Conservation (phyloP, 2,113 vertebrate genomes). For the Alethe castanea region DNA sequence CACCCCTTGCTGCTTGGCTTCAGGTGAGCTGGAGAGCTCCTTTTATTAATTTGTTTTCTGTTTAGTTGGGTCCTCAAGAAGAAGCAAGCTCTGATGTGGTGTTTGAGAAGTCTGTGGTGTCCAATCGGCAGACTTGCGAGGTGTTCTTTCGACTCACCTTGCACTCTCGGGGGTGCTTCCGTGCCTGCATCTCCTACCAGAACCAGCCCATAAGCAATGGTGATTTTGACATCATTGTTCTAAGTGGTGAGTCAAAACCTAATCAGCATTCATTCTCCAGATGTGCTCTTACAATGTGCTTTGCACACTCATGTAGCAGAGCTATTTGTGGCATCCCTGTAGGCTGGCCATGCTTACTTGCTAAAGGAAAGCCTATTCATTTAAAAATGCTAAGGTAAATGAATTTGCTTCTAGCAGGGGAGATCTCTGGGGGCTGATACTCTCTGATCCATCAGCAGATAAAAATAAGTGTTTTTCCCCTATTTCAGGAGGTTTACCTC, state of each 20-base stretch:
- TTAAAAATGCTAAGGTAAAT: neutral
- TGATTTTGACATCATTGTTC: constrained; percentile 97
- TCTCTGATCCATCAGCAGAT: neutral
- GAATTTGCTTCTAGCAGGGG: neutral
- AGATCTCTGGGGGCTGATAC: neutral
- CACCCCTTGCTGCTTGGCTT: neutral
- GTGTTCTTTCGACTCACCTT: constrained; percentile 89
- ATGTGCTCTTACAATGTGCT: neutral
- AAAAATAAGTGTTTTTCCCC: neutral
- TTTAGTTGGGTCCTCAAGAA: constrained; percentile 87
- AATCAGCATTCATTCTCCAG: neutral
- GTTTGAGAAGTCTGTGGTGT: constrained; percentile 86
- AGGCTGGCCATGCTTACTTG: neutral
- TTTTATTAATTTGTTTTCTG: neutral
- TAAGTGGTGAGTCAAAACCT: constrained; percentile 85
- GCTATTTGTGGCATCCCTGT: neutral
- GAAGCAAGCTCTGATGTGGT: constrained; percentile 82
- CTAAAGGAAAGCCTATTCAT: neutral
- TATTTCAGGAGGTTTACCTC: neutral
- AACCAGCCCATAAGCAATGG: constrained; percentile 95
- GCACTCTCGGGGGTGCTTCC: constrained; percentile 89
- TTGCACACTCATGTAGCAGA: neutral
- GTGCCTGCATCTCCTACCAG: constrained; percentile 90
- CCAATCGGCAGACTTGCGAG: constrained; percentile 86
- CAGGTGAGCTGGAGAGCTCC: neutral